Conservation (phyloP, 2,888 invertebrate genomes). For the Polia nebulosa region DNA sequence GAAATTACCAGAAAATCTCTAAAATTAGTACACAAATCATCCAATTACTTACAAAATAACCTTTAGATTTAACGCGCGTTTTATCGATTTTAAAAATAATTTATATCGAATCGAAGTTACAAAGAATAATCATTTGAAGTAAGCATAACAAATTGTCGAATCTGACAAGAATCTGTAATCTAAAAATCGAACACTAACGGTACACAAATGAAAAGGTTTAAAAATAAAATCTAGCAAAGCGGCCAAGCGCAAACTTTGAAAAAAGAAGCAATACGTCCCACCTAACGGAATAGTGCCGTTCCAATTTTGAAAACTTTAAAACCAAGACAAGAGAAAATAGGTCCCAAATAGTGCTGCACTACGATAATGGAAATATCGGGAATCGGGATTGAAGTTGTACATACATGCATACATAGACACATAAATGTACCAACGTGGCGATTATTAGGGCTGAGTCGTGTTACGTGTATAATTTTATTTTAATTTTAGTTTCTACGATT, state of each 20-base stretch:
- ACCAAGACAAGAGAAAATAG: conserved; percentile 56
- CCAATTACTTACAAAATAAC: conserved; percentile 25
- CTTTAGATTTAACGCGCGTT: conserved; percentile 9
- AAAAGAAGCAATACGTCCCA: conserved; percentile 53
- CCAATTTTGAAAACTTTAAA: conserved; percentile 68
- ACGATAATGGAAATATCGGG: conserved; percentile 36
- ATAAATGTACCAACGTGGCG: neutral
- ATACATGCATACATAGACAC: neutral
- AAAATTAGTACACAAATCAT: conserved; percentile 15
- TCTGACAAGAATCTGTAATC: conserved; percentile 23
- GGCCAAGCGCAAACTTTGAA: conserved; percentile 46
- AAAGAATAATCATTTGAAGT: conserved; percentile 18
- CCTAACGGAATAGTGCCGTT: conserved; percentile 59
- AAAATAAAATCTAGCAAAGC: conserved; percentile 45
- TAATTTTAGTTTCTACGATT: no score
- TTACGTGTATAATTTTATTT: no score
- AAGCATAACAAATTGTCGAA: conserved; percentile 33
- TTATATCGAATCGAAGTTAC: conserved; percentile 21
- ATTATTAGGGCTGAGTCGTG: neutral
- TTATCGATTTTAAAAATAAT: conserved; percentile 30
- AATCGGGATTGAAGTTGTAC: conserved; percentile 32
- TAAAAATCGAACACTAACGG: conserved; percentile 46
- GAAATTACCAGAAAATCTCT: conserved; percentile 8
- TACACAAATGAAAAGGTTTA: conserved; percentile 41
- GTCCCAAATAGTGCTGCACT: conserved; percentile 52